phyloP scores from a whole-genome alignment of 2,797 vertebrate genomes.

The Calcarius lapponicus region DNA sequence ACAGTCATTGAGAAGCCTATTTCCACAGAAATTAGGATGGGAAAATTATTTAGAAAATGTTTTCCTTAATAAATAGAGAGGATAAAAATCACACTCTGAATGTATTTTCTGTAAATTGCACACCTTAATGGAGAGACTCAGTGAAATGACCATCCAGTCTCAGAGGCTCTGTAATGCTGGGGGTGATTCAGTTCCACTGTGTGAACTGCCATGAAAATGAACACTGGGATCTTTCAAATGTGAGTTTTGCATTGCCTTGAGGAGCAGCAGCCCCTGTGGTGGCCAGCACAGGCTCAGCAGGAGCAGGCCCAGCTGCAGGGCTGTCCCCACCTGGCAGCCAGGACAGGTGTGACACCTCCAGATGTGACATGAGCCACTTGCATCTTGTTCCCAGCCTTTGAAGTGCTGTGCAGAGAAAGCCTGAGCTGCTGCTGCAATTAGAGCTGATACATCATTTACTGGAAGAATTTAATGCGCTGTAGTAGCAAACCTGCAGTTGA shows the following conservation, averaged over 20 bases:
- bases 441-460: conserved; percentile 15
- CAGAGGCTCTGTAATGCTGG: neutral
- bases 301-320: neutral
- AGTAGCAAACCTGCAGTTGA: conserved; percentile 54
- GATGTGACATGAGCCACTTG: neutral
- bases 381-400: conserved; percentile 1
- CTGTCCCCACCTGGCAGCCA: neutral
- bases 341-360: neutral
- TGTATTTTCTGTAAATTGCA: neutral
- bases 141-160: neutral
- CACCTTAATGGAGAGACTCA: neutral
- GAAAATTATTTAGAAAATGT: neutral
- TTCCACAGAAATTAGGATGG: neutral
- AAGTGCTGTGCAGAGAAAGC: conserved; percentile 21
- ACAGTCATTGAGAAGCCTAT: neutral
- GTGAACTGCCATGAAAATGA: neutral
- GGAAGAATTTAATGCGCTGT: conserved; percentile 33
- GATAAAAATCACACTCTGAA: neutral
- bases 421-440: conserved; percentile 5
- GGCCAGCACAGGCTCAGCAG: neutral
- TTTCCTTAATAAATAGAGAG: neutral
- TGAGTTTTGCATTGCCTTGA: neutral
- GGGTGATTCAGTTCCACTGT: neutral
- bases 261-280: neutral
- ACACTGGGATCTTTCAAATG: neutral